phyloP scores from a whole-genome alignment of 2,113 vertebrate genomes.

The Synchiropus splendidus region DNA sequence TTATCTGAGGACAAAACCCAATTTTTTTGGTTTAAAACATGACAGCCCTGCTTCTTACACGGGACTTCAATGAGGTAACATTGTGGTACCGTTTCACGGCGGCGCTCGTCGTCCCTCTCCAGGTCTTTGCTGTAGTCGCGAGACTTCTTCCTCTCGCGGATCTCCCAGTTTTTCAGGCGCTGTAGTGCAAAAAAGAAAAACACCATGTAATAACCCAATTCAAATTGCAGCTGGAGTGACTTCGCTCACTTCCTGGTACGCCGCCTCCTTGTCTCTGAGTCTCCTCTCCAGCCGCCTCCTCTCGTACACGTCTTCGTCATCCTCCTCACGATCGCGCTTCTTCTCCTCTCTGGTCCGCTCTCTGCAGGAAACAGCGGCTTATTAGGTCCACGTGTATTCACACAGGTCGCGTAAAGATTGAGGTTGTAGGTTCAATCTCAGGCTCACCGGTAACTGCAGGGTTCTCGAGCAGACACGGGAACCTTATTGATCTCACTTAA shows the following conservation, averaged over 20 bases:
- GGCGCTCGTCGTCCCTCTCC: conserved; percentile 84
- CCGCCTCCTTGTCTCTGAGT: conserved; percentile 92
- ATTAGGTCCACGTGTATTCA: too few species aligned
- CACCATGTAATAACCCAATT: not conserved
- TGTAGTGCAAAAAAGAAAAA: conserved; percentile 42
- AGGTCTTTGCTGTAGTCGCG: conserved; percentile 87
- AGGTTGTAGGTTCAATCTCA: too few species aligned
- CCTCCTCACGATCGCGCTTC: conserved; percentile 84
- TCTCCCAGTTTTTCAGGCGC: conserved; percentile 95
- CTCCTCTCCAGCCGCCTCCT: conserved; percentile 89
- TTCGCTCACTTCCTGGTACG: conserved; percentile 85
- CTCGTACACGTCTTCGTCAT: conserved; percentile 93
- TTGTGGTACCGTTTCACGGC: conserved; percentile 79
- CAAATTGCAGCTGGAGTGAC: too few species aligned
- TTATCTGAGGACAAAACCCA: conserved; percentile 66
- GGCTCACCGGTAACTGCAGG: too few species aligned
- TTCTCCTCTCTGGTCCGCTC: conserved; percentile 84
- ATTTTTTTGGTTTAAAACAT: too few species aligned
- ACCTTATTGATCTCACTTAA: too few species aligned
- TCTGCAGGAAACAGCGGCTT: conserved; percentile 44
- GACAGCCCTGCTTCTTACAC: too few species aligned
- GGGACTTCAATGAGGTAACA: not conserved
- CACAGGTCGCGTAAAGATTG: too few species aligned
- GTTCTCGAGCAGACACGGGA: too few species aligned
- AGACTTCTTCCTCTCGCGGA: conserved; percentile 88